phyloP scores from a whole-genome alignment of 53 echinoderm and acorn worm genomes.

The Arbacia lixula region DNA sequence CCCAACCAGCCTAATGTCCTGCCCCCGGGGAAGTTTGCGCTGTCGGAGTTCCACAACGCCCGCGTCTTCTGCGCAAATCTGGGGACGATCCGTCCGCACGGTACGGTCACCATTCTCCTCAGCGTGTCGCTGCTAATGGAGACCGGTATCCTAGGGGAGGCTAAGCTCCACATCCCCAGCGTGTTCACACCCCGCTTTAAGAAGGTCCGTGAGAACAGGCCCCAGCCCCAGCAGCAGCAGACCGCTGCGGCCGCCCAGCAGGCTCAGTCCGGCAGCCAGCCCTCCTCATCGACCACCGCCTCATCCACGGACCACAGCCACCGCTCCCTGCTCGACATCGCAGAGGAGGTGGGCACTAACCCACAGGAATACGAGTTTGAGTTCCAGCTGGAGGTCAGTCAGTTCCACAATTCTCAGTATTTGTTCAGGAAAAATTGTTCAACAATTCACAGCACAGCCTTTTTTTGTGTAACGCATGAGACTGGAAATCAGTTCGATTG shows the following conservation, averaged over 20 bases:
- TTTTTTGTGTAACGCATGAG: too few species aligned
- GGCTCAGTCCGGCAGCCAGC: conserved; percentile 18
- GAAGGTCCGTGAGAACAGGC: conserved; percentile 34
- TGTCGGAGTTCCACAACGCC: conserved; percentile 89
- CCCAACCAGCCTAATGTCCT: conserved; percentile 75
- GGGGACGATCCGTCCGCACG: conserved; percentile 95
- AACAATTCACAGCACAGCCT: too few species aligned
- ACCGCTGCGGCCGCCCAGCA: neutral
- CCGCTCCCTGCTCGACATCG: conserved; percentile 76
- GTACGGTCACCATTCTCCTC: conserved; percentile 83
- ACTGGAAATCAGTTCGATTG: too few species aligned
- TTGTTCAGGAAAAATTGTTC: too few species aligned
- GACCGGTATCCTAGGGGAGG: conserved; percentile 70
- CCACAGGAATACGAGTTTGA: conserved; percentile 88
- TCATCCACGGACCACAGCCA: conserved; percentile 41
- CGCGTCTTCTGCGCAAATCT: conserved; percentile 95
- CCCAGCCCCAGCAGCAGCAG: neutral
- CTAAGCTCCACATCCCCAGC: conserved; percentile 69
- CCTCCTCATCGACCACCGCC: neutral
- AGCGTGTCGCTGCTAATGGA: conserved; percentile 83
- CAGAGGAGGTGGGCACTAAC: conserved; percentile 80
- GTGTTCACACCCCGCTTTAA: conserved; percentile 89
- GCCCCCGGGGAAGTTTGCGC: conserved; percentile 90
- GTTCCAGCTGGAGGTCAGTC: conserved; percentile 91
- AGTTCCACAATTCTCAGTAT: too few species aligned